These are phyloP conservation scores for Machimus atricapillus DNA, from an alignment of 2,888 invertebrate genomes.

Conservation along the genomic window DNA sequence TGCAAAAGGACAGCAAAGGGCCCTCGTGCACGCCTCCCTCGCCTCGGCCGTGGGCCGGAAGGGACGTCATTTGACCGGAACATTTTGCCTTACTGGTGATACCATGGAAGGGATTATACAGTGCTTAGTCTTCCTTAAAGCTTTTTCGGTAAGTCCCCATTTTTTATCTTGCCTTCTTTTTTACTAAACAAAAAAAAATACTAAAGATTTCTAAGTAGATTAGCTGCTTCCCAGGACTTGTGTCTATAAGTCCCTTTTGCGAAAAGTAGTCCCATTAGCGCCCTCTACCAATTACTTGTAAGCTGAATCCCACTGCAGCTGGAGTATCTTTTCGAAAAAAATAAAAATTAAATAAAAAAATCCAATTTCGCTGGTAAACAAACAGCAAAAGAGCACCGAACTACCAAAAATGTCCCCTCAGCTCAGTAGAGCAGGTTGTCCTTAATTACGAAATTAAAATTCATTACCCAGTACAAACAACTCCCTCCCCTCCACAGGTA, in stretches of 20 bases:
- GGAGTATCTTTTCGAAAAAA: background rate
- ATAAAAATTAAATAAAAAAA: background rate
- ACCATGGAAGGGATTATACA: constrained; percentile 94
- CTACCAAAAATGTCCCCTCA: background rate
- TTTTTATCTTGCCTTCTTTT: constrained; percentile 2
- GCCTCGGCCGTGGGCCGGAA: constrained; percentile 78
- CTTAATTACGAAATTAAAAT: constrained; percentile 13
- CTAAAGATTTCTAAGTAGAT: background rate
- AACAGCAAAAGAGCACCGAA: background rate
- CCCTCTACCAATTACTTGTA: background rate
- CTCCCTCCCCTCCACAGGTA: background rate
- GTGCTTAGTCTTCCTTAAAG: constrained; percentile 90
- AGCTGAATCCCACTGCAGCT: background rate
- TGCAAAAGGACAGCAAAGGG: constrained; percentile 68
- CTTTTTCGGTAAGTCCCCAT: constrained; percentile 82
- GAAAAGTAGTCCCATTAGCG: background rate
- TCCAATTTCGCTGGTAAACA: background rate
- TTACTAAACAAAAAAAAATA: background rate
- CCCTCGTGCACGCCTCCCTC: constrained; percentile 79
- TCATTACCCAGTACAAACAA: background rate
- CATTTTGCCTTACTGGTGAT: constrained; percentile 88
- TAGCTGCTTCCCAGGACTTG: background rate
- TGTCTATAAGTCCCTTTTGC: background rate
- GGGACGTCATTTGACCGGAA: constrained; percentile 84
- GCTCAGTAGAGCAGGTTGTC: background rate